These are phyloP conservation scores for Cerastis rubricosa DNA, from an alignment of 2,888 invertebrate species.

Conservation along the genomic window DNA sequence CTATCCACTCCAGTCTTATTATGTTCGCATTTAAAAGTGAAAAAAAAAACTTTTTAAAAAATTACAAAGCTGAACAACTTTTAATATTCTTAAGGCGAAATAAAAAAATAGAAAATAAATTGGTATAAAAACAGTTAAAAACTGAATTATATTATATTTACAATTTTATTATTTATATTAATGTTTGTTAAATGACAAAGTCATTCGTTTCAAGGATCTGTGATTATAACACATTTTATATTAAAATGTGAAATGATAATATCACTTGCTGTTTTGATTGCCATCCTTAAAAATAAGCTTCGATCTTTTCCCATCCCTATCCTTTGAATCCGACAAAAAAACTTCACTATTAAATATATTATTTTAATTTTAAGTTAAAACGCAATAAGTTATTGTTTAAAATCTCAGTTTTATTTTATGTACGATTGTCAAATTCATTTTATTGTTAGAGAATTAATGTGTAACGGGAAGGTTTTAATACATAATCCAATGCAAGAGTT, in stretches of 20 bases:
- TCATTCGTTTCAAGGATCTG: conserved; percentile 79
- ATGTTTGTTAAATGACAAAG: conserved; percentile 70
- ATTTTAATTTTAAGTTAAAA: conserved; percentile 27
- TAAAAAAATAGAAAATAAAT: conserved; percentile 11
- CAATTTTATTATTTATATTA: conserved; percentile 39
- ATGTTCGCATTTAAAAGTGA: not conserved
- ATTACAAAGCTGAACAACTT: conserved; percentile 12
- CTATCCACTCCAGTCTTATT: not conserved
- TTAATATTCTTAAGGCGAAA: conserved; percentile 40
- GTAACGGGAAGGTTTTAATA: conserved; percentile 11
- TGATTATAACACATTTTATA: conserved; percentile 88
- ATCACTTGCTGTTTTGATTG: conserved; percentile 83
- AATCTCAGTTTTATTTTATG: conserved; percentile 56
- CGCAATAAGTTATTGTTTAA: conserved; percentile 30
- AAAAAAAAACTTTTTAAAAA: not conserved
- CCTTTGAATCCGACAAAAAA: conserved; percentile 33
- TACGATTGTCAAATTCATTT: conserved; percentile 57
- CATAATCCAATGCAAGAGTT: not conserved
- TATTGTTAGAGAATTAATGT: conserved; percentile 41
- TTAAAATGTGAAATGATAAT: conserved; percentile 86
- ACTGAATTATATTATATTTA: conserved; percentile 41
- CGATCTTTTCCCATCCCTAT: conserved; percentile 32
- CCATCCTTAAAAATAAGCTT: conserved; percentile 60
- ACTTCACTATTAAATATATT: conserved; percentile 29
- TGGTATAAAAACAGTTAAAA: conserved; percentile 41